Base-by-base conservation (phyloP, 2,113 vertebrate species). In the Menidia beryllina region DNA sequence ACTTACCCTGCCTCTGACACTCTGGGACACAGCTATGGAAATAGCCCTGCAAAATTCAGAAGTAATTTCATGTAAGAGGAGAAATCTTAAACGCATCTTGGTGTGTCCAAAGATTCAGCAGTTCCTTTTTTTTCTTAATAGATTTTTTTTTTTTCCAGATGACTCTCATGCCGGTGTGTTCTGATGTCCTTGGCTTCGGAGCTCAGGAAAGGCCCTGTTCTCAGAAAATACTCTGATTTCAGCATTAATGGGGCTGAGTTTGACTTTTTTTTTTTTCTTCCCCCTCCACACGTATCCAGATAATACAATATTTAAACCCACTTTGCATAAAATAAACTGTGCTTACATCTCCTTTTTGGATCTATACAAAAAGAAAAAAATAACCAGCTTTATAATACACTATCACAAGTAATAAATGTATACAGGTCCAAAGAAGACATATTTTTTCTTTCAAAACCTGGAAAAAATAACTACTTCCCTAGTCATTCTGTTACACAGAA, bases 1-100 rank as follows among this genome's bases (percentile, higher is more conserved):
- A 62, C 27, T 69, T 73, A 47, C 39, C 58, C 24, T 1, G 8
- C 55, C 68, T 47, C 63, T 6, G 3, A 25, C 36, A 51, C 65
- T 62, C 43, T 27, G 13, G 58, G 59, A 65, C n/a, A 52, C 39
- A 34, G 54, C 52, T 34, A 48, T 39, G 51, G 77, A 4, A 45
- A 49, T 1, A 53, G 25, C 52, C 7, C n/a, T 23, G 0, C 17
- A 47, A 43, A 27, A 66, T 69, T 75, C 11, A 69, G 66, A 27
- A 50, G 10, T 25, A 23, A 73, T 60, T 34, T 15, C 43, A 34
- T 6, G 13, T 56, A 25, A 25, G 20, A 14, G n/a, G 23, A 21
- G 25, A 65, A 17, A 45, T 3, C 2, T 23, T 0, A 41, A 25
- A 39, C 15, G 45, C 47, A 9, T 43, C 55, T 19, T 10, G 1